Evolutionary conservation across 2,797 vertebrate genomes (phyloP).

Genomic region (Silurus aristotelis): DNA sequence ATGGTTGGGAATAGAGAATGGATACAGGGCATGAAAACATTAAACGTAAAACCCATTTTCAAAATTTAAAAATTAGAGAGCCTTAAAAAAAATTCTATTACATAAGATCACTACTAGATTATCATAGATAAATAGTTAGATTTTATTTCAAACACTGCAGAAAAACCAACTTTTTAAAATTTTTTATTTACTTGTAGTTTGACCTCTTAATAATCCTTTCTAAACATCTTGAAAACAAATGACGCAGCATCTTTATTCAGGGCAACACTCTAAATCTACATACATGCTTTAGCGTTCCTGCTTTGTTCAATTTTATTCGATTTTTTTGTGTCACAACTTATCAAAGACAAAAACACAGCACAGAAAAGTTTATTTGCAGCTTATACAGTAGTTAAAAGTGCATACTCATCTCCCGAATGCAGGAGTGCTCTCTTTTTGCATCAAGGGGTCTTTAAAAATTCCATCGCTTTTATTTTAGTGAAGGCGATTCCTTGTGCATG

Average conservation of each 20-base stretch:
- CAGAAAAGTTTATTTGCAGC: slow-evolving; percentile 40
- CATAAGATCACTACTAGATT: too few relatives aligned
- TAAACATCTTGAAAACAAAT: slow-evolving; percentile 21
- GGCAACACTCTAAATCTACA: neutral
- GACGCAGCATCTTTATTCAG: neutral
- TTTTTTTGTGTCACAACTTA: slow-evolving; percentile 41
- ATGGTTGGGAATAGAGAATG: neutral
- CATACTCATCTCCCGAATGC: slow-evolving; percentile 35
- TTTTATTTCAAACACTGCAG: neutral
- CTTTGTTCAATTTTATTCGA: slow-evolving; percentile 30
- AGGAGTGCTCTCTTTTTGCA: slow-evolving; percentile 35
- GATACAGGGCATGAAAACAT: neutral
- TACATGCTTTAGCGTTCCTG: slow-evolving; percentile 15
- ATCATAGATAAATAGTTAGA: too few relatives aligned
- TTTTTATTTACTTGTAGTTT: neutral
- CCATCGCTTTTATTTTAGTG: slow-evolving; percentile 32
- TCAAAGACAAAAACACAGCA: slow-evolving; percentile 5
- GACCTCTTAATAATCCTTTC: slow-evolving; percentile 24
- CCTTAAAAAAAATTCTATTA: neutral
- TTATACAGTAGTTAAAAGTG: slow-evolving; percentile 34
- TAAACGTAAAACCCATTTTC: neutral
- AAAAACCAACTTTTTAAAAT: neutral
- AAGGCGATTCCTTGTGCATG: slow-evolving; percentile 2
- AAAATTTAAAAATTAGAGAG: neutral
- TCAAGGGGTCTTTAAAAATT: slow-evolving; percentile 27